A percentile compares a stretch with the other conserved stretches of the same genome.
Conservation (phyloP, 2,113 vertebrate genomes). For the Vulpes vulpes region DNA sequence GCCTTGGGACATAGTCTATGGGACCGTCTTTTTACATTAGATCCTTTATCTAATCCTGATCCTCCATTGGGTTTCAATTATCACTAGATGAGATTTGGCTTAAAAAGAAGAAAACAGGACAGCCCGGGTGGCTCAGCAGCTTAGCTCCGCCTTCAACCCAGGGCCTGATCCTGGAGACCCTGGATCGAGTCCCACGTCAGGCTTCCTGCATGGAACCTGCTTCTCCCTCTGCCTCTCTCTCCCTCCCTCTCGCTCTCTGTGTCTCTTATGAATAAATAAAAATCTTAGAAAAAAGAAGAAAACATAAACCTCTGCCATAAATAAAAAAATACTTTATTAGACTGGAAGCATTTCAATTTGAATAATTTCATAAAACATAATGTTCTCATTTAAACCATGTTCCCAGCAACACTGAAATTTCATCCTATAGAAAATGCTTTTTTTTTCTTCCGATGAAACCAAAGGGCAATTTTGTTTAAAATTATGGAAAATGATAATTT, state of each 20-base stretch:
- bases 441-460: neutral
- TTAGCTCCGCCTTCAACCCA: no score
- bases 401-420: constrained; percentile 21
- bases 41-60: neutral
- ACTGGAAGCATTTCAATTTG: constrained; percentile 51
- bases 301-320: constrained; percentile 11
- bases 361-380: constrained; percentile 59
- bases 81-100: constrained; percentile 10
- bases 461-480: constrained; percentile 47
- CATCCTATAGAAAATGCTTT: neutral
- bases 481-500: neutral
- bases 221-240: no score
- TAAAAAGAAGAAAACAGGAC: neutral
- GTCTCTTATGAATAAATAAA: no score
- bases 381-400: constrained; percentile 55
- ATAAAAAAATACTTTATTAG: neutral
- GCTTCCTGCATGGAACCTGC: no score
- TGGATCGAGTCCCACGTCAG: no score
- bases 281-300: neutral
- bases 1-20: no score
- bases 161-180: no score
- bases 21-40: neutral
- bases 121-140: no score
- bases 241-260: no score
- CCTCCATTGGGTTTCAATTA: neutral